A percentile compares a stretch with the other conserved stretches of the same genome.
Conservation (phyloP, 2,888 invertebrate species). For the Brachyopa scutellaris region DNA sequence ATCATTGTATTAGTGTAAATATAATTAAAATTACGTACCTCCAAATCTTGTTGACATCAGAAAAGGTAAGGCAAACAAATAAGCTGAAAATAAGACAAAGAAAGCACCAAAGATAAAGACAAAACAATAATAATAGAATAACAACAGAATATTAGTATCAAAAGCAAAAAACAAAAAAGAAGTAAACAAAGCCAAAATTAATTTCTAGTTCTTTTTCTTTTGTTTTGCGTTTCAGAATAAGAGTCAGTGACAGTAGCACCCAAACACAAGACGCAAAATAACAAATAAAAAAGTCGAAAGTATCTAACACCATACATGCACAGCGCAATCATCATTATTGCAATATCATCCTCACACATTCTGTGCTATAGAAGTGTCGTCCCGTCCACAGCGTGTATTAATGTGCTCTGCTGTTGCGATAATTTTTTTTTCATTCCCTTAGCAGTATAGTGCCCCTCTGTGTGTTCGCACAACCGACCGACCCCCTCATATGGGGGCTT, state of each 20-base stretch:
- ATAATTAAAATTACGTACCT: slow-evolving; percentile 40
- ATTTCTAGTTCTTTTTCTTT: slow-evolving; percentile 38
- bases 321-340: slow-evolving; percentile 48
- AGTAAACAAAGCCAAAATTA: slow-evolving; percentile 25
- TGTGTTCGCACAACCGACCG: neutral
- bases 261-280: neutral
- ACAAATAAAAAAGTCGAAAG: neutral
- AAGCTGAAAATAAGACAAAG: neutral
- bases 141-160: neutral
- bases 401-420: neutral
- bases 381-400: slow-evolving; percentile 17
- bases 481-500: slow-evolving; percentile 11
- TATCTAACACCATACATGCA: slow-evolving; percentile 37
- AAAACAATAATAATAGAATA: slow-evolving; percentile 8
- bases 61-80: slow-evolving; percentile 25
- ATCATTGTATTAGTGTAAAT: neutral
- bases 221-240: slow-evolving; percentile 40
- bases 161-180: slow-evolving; percentile 7
- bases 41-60: slow-evolving; percentile 43
- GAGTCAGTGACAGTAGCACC: slow-evolving; percentile 46
- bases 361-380: neutral
- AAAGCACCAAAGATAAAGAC: slow-evolving; percentile 34
- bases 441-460: neutral
- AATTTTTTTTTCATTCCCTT: slow-evolving; percentile 6
- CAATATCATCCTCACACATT: slow-evolving; percentile 44